Base-by-base conservation (phyloP, 2,888 invertebrate genomes). In the Orchesellides sinensis region DNA sequence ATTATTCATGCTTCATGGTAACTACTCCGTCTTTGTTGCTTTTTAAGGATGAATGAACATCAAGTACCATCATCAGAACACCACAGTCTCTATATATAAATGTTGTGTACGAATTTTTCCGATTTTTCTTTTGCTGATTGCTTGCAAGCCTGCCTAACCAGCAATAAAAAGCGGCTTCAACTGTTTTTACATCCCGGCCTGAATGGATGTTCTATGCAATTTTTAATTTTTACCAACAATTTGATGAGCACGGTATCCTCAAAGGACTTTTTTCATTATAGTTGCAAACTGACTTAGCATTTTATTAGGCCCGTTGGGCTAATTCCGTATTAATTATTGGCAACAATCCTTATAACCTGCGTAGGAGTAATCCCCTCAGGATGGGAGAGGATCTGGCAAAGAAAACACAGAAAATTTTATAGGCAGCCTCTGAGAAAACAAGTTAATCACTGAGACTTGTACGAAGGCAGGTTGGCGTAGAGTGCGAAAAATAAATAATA, bases 261-360 rank as follows among this genome's bases (percentile, higher is more conserved):
- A 40, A 40, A 40, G n/a, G n/a, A 40, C 10, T n/a, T n/a, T n/a
- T n/a, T n/a, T n/a, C n/a, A 40, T 40, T 2, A 40, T 40, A n/a
- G 40, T 40, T n/a, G n/a, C n/a, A n/a, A 5, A 40, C 40, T 40
- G 14, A 40, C 40, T 40, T n/a, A 40, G n/a, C 14, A 52, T 10
- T 17, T 17, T 52, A 8, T 52, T 17, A 29, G 40, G 12, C 25
- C 40, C 40, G 63, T 54, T 69, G 29, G 35, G 49, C 49, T 69
- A 69, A 69, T 69, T 69, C 54, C 52, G 35, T 32, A 49, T 69
- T 69, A 69, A 69, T n/a, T n/a, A n/a, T 69, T 69, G 69, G 69
- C 52, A 69, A 54, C 54, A 69, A 23, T 69, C 49, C 6, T 40
- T 40, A n/a, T 40, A 40, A n/a, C n/a, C 40, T 40, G 40, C n/a